Evolutionary conservation across 1,140 invertebrate species (phyloP).

Genomic region (Luehdorfia chinensis): DNA sequence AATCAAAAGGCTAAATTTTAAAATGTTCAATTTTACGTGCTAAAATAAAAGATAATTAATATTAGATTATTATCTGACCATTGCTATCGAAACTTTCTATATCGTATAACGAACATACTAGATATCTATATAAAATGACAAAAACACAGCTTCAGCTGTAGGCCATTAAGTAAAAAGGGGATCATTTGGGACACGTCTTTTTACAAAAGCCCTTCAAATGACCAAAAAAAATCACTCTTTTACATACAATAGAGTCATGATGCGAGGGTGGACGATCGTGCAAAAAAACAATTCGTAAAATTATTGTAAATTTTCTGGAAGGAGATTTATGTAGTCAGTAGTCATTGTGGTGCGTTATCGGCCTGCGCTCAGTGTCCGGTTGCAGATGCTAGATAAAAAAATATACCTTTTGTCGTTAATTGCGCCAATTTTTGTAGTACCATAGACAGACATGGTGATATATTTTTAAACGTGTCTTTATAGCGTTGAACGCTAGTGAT

Average conservation of each 20-base stretch:
- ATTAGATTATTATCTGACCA: no score
- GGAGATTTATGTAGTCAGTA: constrained; percentile 59
- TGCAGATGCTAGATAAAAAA: constrained; percentile 54
- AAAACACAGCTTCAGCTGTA: constrained; percentile 47
- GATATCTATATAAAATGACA: constrained; percentile 33
- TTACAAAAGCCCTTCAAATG: constrained; percentile 63
- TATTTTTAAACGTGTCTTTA: constrained; percentile 5
- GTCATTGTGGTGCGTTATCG: constrained; percentile 46
- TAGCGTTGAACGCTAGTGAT: neutral
- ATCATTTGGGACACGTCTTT: constrained; percentile 53
- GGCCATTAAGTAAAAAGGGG: constrained; percentile 52
- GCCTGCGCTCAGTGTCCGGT: constrained; percentile 43
- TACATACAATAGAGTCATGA: constrained; percentile 44
- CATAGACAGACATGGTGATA: constrained; percentile 17
- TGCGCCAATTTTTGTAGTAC: constrained; percentile 13
- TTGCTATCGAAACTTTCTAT: constrained; percentile 31
- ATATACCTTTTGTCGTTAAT: constrained; percentile 20
- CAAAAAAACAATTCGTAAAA: constrained; percentile 51
- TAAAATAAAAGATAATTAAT: no score
- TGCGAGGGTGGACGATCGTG: constrained; percentile 60
- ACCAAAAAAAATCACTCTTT: constrained; percentile 61
- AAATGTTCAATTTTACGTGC: no score
- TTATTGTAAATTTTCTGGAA: constrained; percentile 54
- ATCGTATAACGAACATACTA: constrained; percentile 26
- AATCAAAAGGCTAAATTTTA: no score